These are phyloP conservation scores for rabbit (Oryctolagus cuniculus) DNA, from an alignment of 2,113 vertebrate genomes.

Conservation along the genomic window DNA sequence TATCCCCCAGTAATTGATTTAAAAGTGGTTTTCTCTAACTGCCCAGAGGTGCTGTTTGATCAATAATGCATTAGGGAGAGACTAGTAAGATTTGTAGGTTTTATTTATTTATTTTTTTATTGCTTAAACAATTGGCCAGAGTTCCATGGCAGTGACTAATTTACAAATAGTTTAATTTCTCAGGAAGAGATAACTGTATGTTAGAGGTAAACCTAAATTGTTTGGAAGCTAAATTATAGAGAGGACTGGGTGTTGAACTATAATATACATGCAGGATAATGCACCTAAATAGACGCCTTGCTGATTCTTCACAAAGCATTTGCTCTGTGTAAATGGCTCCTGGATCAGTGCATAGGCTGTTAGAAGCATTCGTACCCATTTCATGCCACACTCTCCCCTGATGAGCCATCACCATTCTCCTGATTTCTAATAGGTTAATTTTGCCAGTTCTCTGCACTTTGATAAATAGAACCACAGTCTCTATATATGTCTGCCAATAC, in stretches of 20 bases:
- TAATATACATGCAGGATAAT: too few relatives aligned
- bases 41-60: neutral
- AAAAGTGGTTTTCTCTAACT: neutral
- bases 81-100: neutral
- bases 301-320: neutral
- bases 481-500: too few relatives aligned
- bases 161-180: conserved; percentile 33
- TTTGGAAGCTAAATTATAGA: conserved; percentile 23
- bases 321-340: neutral
- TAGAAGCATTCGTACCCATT: rapidly evolving
- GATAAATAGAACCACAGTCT: neutral
- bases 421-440: conserved; percentile 6
- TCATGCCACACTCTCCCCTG: rapidly evolving
- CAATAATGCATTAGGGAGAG: neutral
- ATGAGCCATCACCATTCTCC: neutral
- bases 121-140: neutral
- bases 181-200: neutral
- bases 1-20: neutral
- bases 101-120: conserved; percentile 36
- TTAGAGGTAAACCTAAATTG: neutral
- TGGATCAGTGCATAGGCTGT: neutral
- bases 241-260: neutral
- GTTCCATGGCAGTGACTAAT: neutral
- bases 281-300: neutral
- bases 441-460: neutral